These are phyloP conservation scores for Parauchenoglanis punctatus DNA, from an alignment of 2,797 vertebrate species.

Conservation along the genomic window DNA sequence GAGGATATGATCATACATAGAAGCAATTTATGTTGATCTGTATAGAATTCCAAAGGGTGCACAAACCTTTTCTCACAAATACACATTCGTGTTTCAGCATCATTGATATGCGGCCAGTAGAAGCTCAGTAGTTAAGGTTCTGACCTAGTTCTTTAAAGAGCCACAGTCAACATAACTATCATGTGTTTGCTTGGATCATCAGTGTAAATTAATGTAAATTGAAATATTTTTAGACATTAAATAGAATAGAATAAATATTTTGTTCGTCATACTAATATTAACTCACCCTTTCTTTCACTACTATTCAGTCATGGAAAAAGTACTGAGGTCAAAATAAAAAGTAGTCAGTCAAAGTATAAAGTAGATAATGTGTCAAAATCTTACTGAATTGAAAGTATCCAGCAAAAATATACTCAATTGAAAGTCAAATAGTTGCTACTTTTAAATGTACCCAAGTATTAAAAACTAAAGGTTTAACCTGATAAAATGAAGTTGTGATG, in stretches of 20 bases:
- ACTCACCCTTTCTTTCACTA: not conserved
- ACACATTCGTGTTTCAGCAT: not conserved
- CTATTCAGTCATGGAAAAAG: not conserved
- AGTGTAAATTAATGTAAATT: not conserved
- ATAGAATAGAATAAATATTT: no score
- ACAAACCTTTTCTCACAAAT: not conserved
- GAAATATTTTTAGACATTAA: not conserved
- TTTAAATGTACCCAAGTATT: no score
- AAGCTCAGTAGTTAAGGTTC: not conserved
- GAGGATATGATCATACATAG: not conserved
- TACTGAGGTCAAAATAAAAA: not conserved
- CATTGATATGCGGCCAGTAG: not conserved
- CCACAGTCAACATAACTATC: not conserved
- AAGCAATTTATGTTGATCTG: not conserved
- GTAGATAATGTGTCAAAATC: not conserved
- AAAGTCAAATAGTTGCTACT: no score
- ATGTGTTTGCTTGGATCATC: not conserved
- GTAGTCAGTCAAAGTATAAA: not conserved
- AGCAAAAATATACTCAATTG: no score
- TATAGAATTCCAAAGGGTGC: not conserved
- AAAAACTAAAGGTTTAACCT: not conserved
- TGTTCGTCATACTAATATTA: not conserved
- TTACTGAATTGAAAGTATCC: no score
- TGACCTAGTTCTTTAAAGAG: not conserved
- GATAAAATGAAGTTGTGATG: not conserved